Conservation (phyloP, 2,113 vertebrate genomes). For the Phalacrocorax carbo region DNA sequence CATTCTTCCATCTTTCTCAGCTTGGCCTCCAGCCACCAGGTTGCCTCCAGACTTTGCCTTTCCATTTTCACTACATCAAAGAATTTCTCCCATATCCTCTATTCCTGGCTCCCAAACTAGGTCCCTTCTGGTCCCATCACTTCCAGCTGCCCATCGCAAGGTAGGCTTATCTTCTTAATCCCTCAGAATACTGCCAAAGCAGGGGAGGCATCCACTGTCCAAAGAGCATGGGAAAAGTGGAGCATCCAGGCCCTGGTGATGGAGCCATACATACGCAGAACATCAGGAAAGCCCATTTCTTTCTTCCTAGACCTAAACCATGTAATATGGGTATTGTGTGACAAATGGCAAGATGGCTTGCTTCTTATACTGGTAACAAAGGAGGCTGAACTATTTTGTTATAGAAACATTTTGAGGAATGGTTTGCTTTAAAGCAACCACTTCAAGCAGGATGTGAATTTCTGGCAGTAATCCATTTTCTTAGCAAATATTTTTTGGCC, state of each 20-base stretch:
- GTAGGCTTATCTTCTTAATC: not conserved
- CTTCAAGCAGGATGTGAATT: not conserved
- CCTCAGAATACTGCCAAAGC: not conserved
- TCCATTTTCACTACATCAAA: not conserved
- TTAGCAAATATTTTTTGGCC: not conserved
- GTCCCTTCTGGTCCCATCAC: not conserved
- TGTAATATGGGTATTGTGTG: not conserved
- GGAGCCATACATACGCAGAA: not conserved
- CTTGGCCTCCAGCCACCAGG: not conserved
- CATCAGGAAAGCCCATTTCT: not conserved
- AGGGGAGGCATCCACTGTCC: not conserved
- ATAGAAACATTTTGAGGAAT: not conserved
- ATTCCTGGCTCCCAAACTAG: not conserved
- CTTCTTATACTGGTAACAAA: not conserved
- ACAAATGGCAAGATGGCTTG: not conserved
- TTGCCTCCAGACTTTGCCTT: not conserved
- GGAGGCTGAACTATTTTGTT: not conserved
- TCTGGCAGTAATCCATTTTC: slow-evolving; percentile 17
- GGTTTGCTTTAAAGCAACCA: not conserved
- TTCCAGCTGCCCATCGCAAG: not conserved
- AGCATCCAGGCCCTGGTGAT: not conserved
- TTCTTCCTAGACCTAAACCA: not conserved
- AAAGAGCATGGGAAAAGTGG: not conserved
- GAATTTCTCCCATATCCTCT: not conserved
- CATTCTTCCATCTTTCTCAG: not conserved